These are phyloP conservation scores for Solea solea DNA, from an alignment of 2,113 vertebrate species.

Conservation along the genomic window DNA sequence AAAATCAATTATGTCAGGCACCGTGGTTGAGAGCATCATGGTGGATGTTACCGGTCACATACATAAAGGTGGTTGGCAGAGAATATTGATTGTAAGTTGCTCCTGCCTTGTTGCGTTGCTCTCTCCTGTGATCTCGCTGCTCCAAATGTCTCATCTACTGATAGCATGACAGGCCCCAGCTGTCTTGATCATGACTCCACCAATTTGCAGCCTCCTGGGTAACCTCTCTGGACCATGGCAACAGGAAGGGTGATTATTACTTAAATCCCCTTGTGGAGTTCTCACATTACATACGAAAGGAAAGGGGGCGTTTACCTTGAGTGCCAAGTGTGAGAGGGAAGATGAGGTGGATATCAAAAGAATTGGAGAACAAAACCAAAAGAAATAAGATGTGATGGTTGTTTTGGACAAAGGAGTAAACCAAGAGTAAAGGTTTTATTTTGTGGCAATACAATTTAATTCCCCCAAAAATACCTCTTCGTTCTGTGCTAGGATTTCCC, in stretches of 20 bases:
- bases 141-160: conserved; percentile 55
- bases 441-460: background rate
- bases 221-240: conserved; percentile 43
- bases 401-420: background rate
- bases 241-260: conserved; percentile 54
- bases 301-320: conserved; percentile 20
- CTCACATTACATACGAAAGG: conserved; percentile 33
- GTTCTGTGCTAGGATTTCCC: background rate
- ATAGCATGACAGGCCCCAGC: conserved; percentile 45
- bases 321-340: background rate
- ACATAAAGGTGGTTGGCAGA: conserved; percentile 59
- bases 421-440: background rate
- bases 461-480: background rate
- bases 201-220: conserved; percentile 60
- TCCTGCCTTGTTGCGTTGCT: conserved; percentile 46
- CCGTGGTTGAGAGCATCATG: conserved; percentile 33
- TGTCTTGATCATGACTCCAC: conserved; percentile 55
- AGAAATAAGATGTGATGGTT: background rate
- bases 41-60: conserved; percentile 56
- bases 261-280: conserved; percentile 50
- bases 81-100: conserved; percentile 65
- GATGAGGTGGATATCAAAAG: background rate
- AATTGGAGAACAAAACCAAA: conserved; percentile 5
- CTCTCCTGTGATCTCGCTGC: conserved; percentile 49
- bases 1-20: conserved; percentile 61